Conservation (phyloP, 1,140 invertebrate species). For the Belonocnema kinseyi region DNA sequence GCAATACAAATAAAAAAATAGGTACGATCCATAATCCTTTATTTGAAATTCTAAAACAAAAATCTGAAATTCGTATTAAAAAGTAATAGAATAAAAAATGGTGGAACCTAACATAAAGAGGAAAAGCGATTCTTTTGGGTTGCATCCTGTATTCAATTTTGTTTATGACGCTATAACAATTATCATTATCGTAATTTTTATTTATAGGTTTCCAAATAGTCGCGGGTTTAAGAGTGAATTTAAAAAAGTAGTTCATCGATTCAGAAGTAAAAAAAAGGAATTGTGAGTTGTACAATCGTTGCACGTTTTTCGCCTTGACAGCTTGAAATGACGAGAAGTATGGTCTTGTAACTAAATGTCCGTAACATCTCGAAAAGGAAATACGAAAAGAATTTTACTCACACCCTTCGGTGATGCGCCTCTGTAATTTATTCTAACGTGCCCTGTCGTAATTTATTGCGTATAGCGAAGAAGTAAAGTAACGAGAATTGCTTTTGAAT, state of each 20-base stretch:
- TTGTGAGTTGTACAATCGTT: constrained; percentile 24
- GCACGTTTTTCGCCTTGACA: constrained; percentile 22
- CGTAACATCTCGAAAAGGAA: constrained; percentile 11
- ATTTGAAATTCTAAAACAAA: too few species aligned
- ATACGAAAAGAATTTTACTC: not conserved
- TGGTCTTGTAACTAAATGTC: constrained; percentile 14
- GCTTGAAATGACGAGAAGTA: constrained; percentile 22
- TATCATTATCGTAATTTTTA: not conserved
- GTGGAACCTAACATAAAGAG: too few species aligned
- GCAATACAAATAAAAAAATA: too few species aligned
- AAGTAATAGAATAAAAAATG: too few species aligned
- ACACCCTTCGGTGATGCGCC: constrained; percentile 18
- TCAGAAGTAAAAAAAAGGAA: constrained; percentile 19
- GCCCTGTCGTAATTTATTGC: constrained; percentile 18
- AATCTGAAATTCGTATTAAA: too few species aligned
- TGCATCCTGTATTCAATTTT: not conserved
- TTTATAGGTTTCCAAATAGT: not conserved
- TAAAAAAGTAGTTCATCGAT: constrained; percentile 19
- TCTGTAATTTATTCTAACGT: constrained; percentile 28
- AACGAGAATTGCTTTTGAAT: constrained; percentile 23
- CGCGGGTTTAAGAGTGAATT: constrained; percentile 6
- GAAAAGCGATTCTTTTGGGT: too few species aligned
- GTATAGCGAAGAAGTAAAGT: constrained; percentile 2
- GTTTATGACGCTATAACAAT: not conserved
- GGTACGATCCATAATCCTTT: too few species aligned